These are phyloP conservation scores for Eucera pruinosa DNA, from an alignment of 2,888 invertebrate species.

Conservation along the genomic window DNA sequence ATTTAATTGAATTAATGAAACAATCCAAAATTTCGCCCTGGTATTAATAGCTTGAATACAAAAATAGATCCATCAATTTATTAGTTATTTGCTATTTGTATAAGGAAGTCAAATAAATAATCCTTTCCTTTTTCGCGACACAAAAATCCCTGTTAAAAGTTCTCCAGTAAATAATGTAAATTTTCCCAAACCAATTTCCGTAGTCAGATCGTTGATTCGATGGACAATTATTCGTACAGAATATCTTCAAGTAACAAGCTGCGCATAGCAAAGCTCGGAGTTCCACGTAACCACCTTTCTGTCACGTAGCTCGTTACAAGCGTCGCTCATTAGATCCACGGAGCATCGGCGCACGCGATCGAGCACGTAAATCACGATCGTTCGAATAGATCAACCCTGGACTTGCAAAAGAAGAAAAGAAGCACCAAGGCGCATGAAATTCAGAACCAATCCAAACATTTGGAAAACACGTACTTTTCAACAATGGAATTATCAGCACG, in stretches of 20 bases:
- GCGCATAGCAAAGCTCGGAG: slow-evolving; percentile 1
- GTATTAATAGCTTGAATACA: too few relatives aligned
- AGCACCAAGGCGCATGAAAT: slow-evolving; percentile 30
- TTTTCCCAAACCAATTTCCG: background rate
- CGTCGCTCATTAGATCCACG: slow-evolving; percentile 21
- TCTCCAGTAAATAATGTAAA: background rate
- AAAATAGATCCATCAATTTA: background rate
- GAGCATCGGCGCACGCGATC: slow-evolving; percentile 13
- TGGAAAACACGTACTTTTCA: too few relatives aligned
- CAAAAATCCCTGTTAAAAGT: background rate
- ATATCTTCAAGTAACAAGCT: slow-evolving; percentile 22
- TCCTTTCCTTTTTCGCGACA: background rate
- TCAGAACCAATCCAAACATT: too few relatives aligned
- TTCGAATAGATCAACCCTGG: background rate
- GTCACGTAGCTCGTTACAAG: slow-evolving; percentile 47
- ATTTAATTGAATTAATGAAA: too few relatives aligned
- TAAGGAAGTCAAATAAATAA: background rate
- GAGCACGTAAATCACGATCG: background rate
- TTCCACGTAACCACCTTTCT: slow-evolving; percentile 26
- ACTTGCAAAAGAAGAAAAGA: background rate
- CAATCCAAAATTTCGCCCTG: too few relatives aligned
- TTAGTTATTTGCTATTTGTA: background rate
- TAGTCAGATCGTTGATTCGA: too few relatives aligned
- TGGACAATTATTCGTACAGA: slow-evolving; percentile 19
- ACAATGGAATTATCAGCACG: too few relatives aligned